Evolutionary conservation across 2,113 vertebrate species (phyloP).

Genomic region (Prionailurus viverrinus): DNA sequence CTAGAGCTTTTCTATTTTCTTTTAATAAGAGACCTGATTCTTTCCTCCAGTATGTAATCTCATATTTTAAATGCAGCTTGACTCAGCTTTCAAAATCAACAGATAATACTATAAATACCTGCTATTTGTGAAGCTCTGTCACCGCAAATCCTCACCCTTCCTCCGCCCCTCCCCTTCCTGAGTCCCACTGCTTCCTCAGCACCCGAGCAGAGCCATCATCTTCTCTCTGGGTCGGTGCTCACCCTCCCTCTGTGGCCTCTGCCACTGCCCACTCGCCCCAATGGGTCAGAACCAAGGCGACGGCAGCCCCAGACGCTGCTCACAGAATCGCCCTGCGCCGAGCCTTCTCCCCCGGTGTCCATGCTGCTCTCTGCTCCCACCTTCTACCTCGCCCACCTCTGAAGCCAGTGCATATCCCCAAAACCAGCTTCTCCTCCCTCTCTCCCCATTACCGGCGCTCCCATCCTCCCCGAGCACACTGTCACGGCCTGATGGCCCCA

Average conservation of each 20-base stretch:
- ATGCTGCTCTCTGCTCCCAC: not conserved
- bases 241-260: not conserved
- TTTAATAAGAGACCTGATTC: conserved; percentile 54
- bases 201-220: not conserved
- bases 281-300: not conserved
- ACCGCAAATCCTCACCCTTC: not conserved
- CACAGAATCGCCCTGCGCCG: too few relatives aligned
- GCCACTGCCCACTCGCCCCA: not conserved
- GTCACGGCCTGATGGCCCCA: not conserved
- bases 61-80: conserved; percentile 71
- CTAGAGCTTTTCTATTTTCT: not conserved
- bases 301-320: not conserved
- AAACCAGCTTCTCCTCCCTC: not conserved
- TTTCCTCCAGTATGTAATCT: conserved; percentile 17
- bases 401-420: not conserved
- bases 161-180: not conserved
- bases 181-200: not conserved
- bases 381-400: not conserved
- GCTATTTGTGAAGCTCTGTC: not conserved
- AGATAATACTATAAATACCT: conserved; percentile 66
- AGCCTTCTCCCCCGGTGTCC: not conserved
- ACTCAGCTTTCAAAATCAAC: conserved; percentile 71
- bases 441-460: not conserved
- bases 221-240: fast-evolving
- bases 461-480: not conserved